Conservation (phyloP, 2,113 vertebrate species). For the Mormoops blainvillei region DNA sequence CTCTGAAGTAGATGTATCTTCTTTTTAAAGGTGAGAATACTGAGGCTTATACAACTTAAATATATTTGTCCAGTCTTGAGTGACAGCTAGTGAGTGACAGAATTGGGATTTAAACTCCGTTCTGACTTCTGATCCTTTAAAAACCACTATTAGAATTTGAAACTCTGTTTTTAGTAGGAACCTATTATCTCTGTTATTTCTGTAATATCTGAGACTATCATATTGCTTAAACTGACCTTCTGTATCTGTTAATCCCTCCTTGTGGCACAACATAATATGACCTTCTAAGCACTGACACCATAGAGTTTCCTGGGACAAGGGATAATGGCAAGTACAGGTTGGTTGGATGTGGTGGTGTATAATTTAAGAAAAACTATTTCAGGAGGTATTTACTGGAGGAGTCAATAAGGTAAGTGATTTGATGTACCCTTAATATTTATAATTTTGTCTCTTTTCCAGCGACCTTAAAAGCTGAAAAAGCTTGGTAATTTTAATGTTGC, state of each 20-base stretch:
- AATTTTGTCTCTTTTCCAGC: slow-evolving; percentile 6
- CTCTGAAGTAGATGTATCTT: neutral
- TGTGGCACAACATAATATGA: neutral
- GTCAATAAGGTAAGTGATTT: neutral
- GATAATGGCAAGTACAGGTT: neutral
- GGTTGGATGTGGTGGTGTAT: neutral
- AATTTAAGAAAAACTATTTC: neutral
- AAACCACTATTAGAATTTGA: neutral
- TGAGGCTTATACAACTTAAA: neutral
- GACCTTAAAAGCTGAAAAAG: neutral
- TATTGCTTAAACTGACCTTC: neutral
- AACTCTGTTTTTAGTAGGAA: neutral
- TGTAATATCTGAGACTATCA: neutral
- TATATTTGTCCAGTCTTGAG: neutral
- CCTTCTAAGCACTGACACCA: neutral
- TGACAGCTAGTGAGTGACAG: neutral
- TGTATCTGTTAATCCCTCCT: neutral
- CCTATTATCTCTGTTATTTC: neutral
- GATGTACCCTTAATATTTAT: neutral
- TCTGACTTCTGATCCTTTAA: neutral
- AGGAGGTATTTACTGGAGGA: neutral
- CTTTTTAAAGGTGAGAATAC: neutral
- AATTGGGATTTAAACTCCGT: neutral
- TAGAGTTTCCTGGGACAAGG: neutral
- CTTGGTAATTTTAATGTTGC: neutral